Evolutionary conservation across 1,140 invertebrate species (phyloP).

Genomic region (Babylonia areolata): DNA sequence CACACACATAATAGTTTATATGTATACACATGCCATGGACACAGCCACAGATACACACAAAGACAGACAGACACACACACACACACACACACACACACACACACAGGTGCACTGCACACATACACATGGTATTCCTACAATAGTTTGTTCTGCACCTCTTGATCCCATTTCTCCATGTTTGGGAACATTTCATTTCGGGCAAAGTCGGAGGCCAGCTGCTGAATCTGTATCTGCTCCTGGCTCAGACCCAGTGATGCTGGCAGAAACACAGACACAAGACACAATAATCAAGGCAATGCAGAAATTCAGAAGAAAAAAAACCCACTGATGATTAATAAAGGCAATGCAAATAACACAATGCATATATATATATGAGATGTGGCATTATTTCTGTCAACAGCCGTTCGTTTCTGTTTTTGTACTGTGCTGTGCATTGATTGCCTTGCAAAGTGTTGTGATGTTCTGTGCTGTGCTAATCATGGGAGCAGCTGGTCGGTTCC

Average conservation of each 20-base stretch:
- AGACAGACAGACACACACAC: neutral
- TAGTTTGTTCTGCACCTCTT: conserved; percentile 72
- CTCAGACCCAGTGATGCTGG: conserved; percentile 75
- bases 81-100: neutral
- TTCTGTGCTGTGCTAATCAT: too few relatives aligned
- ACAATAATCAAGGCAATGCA: neutral
- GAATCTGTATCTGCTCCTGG: conserved; percentile 80
- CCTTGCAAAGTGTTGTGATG: too few relatives aligned
- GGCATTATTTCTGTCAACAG: too few relatives aligned
- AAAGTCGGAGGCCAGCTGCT: conserved; percentile 79
- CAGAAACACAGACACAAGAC: conserved; percentile 19
- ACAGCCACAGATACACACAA: neutral
- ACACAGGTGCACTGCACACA: neutral
- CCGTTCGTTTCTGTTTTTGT: too few relatives aligned
- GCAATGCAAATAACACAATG: too few relatives aligned
- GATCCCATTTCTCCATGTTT: conserved; percentile 81
- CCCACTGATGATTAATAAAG: too few relatives aligned
- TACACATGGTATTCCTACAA: neutral
- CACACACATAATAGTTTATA: too few relatives aligned
- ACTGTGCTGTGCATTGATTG: too few relatives aligned
- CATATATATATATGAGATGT: too few relatives aligned
- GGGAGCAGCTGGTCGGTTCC: too few relatives aligned
- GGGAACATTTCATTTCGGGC: conserved; percentile 80
- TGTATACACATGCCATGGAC: too few relatives aligned
- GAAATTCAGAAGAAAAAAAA: neutral